These are phyloP conservation scores for Drosophila murphyi DNA, from an alignment of 1,140 invertebrate species.

Conservation along the genomic window DNA sequence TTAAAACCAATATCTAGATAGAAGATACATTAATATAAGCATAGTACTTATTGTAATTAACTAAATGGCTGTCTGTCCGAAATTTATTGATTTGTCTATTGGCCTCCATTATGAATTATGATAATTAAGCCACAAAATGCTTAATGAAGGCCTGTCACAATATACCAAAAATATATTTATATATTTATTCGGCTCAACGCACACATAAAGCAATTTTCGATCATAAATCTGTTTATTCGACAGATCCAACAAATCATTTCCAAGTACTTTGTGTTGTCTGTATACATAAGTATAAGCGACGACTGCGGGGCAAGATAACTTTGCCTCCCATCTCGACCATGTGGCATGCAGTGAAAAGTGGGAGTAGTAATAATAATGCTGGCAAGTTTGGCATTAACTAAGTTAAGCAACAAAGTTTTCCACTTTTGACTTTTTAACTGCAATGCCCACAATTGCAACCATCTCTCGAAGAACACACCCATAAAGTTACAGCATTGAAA, in stretches of 20 bases:
- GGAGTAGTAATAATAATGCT: constrained; percentile 22
- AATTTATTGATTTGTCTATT: constrained; percentile 47
- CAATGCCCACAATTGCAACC: constrained; percentile 16
- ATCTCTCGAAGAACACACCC: neutral
- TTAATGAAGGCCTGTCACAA: constrained; percentile 51
- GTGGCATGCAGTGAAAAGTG: neutral
- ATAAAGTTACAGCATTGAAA: constrained; percentile 52
- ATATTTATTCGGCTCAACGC: constrained; percentile 40
- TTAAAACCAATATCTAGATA: neutral
- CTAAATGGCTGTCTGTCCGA: constrained; percentile 23
- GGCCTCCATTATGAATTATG: constrained; percentile 50
- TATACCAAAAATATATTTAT: constrained; percentile 20
- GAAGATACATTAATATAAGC: constrained; percentile 3
- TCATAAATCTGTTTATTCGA: constrained; percentile 44
- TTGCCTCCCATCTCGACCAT: neutral
- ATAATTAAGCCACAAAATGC: constrained; percentile 51
- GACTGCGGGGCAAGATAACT: neutral
- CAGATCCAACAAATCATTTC: constrained; percentile 6
- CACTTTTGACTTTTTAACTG: constrained; percentile 55
- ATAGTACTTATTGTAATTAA: constrained; percentile 32
- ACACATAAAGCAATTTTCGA: constrained; percentile 30
- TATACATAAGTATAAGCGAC: neutral
- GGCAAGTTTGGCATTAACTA: constrained; percentile 51
- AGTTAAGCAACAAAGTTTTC: constrained; percentile 61
- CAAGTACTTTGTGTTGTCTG: neutral